Evolutionary conservation across 2,888 invertebrate species (phyloP), one percentile per base, ranked within the genome.

Genomic region (Pseudanteris insignis): DNA sequence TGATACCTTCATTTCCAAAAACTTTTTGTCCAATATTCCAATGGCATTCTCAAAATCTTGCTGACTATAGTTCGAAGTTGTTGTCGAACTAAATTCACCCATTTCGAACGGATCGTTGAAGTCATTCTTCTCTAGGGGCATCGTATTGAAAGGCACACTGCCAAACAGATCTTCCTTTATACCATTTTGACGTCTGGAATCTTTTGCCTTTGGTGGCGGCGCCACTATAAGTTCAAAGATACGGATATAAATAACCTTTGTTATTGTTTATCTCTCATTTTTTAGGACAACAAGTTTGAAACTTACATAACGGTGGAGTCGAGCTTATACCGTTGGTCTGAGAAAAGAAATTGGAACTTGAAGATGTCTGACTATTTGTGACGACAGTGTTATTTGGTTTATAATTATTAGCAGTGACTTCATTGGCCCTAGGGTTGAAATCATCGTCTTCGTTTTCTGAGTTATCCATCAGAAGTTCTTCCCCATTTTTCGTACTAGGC

Each of bases 391-490:
- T 75, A 64, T 64, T 70, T 8, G 81, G 65, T 36, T 70, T 75
- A 38, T 81, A 68, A 75, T 83, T 79, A 9, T 83, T 81, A 51
- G 79, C 70, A 0, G 85, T 84, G 43, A 83, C 86, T 77, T 93
- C 93, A 68, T 86, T 89, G 11, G 93, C 93, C 62, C 94, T 86
- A 0, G 95, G 94, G 83, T 95, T 92, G 76, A 95, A 95, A 80
- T 92, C 90, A 81, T 81, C 80, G 80, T 92, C 90, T 81, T 81
- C 80, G 81, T 81, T 80, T 43, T 94, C 92, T 47, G 93, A 88
- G 76, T 92, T 90, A 73, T 90, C 88, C 70, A 92, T 83, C 7
- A 92, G 78, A 10, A 91, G 78, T 25, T 89, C 89, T 78, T 92
- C 91, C 64, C 91, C 83, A n/a, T n/a, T n/a, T 81, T 89, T 90